Conservation (phyloP, 2,113 vertebrate species). For the Nipponia nippon region DNA sequence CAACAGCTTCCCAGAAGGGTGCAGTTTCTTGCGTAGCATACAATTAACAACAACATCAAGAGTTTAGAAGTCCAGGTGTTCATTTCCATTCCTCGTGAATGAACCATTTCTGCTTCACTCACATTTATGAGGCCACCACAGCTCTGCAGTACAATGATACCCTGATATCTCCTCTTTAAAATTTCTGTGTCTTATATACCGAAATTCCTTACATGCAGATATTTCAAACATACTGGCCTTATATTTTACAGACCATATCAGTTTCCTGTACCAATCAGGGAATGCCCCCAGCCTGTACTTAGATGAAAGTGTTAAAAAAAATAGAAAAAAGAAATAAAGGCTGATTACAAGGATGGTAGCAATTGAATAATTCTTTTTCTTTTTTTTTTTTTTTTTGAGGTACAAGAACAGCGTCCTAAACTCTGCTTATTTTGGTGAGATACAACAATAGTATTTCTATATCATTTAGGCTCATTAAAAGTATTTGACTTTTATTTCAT, state of each 20-base stretch:
- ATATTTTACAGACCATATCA: not conserved
- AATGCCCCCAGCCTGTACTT: not conserved
- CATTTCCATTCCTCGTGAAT: not conserved
- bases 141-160: rapidly evolving
- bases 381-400: not conserved
- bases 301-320: not conserved
- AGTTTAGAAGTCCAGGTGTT: not conserved
- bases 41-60: not conserved
- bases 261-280: not conserved
- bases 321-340: not conserved
- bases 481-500: not conserved
- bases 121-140: not conserved
- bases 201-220: not conserved
- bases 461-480: not conserved
- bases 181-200: not conserved
- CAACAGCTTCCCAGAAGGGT: not conserved
- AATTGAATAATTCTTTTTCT: not conserved
- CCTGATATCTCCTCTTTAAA: not conserved
- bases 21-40: not conserved
- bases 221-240: not conserved
- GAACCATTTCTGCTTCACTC: not conserved
- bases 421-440: not conserved
- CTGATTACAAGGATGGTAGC: not conserved
- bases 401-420: not conserved
- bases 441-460: not conserved